phyloP scores from a whole-genome alignment of 2,797 vertebrate genomes.

The Brachymystax lenok region DNA sequence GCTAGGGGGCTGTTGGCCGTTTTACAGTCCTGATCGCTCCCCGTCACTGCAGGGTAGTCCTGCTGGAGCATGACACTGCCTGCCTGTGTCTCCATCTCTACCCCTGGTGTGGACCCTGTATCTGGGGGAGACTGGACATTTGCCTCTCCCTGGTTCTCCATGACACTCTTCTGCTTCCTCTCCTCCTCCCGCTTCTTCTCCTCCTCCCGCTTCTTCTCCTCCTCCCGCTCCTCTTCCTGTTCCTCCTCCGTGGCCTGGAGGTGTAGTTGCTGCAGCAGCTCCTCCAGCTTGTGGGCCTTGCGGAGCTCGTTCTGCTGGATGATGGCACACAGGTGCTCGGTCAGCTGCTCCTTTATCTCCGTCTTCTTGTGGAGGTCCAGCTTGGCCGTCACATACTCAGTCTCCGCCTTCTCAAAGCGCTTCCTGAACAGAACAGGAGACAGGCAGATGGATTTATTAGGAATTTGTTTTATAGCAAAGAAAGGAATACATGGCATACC shows the following conservation, averaged over 20 bases:
- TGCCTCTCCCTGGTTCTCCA: slow-evolving; percentile 45
- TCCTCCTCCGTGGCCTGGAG: slow-evolving; percentile 80
- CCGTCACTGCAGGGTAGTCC: background rate
- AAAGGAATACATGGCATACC: no score
- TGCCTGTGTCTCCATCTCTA: background rate
- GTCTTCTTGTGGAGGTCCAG: slow-evolving; percentile 92
- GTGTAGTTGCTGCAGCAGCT: slow-evolving; percentile 90
- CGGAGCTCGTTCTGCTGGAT: slow-evolving; percentile 96
- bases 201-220: slow-evolving; percentile 5
- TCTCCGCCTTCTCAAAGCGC: slow-evolving; percentile 90
- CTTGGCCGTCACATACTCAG: slow-evolving; percentile 88
- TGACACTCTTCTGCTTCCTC: background rate
- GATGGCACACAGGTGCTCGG: slow-evolving; percentile 93
- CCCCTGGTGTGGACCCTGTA: background rate
- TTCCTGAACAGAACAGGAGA: slow-evolving; percentile 77
- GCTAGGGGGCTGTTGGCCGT: background rate
- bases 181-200: slow-evolving; percentile 39
- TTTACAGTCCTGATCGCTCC: background rate
- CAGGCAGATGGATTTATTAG: background rate
- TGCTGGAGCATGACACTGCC: background rate
- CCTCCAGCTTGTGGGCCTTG: slow-evolving; percentile 90
- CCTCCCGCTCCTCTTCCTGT: slow-evolving; percentile 66
- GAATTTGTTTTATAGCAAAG: no score
- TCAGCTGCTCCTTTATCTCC: slow-evolving; percentile 89
- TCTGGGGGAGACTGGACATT: slow-evolving; percentile 48